Evolutionary conservation across 2,113 vertebrate species (phyloP).

Genomic region (Nematolebias whitei): DNA sequence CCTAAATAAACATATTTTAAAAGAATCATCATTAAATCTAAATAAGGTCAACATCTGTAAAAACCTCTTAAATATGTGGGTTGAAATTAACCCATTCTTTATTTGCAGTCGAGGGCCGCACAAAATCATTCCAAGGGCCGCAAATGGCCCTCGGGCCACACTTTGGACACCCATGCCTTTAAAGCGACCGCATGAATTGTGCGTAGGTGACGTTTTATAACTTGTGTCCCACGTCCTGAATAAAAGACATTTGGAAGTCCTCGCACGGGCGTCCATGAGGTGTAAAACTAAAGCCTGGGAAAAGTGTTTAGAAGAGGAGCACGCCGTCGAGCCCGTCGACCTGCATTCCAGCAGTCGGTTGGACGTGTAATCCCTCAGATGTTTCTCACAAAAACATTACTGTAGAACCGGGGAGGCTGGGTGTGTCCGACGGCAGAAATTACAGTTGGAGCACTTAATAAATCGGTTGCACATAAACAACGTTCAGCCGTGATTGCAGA

Average conservation of each 20-base stretch:
- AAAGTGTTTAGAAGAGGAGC: constrained; percentile 11
- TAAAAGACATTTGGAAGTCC: background rate
- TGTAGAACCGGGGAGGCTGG: background rate
- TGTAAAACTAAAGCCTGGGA: constrained; percentile 28
- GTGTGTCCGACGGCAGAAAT: background rate
- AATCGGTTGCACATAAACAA: too few species aligned
- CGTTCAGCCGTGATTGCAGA: too few species aligned
- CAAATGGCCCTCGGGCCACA: too few species aligned
- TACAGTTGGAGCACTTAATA: background rate
- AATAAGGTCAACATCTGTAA: too few species aligned
- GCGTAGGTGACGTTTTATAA: background rate
- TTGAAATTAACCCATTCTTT: too few species aligned
- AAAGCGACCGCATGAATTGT: background rate
- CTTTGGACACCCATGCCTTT: too few species aligned
- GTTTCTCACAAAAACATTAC: constrained; percentile 37
- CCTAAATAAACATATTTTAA: too few species aligned
- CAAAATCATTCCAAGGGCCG: too few species aligned
- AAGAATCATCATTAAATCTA: too few species aligned
- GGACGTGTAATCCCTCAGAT: constrained; percentile 11
- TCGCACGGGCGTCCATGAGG: constrained; percentile 9
- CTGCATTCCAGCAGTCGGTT: constrained; percentile 40
- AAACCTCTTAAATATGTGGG: too few species aligned
- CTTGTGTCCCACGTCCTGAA: background rate
- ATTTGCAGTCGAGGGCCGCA: too few species aligned
- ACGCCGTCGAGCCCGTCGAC: constrained; percentile 33